Percentiles rank a stretch among this genome's conserved stretches.
Evolutionary conservation across 2,888 invertebrate species (phyloP).

Genomic region (Mongoloraphidia duomilia): DNA sequence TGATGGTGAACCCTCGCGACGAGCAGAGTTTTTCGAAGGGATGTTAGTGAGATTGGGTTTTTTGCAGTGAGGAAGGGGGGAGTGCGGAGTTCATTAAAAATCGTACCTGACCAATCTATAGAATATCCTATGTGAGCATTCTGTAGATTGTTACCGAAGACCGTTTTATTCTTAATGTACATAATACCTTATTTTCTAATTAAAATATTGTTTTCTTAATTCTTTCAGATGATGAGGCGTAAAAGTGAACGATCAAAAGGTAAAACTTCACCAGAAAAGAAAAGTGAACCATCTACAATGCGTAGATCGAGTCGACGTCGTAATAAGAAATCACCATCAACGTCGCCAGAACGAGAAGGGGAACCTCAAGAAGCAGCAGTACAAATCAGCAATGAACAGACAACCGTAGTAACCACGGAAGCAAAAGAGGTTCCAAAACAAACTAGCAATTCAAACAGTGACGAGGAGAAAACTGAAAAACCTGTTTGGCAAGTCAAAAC

Average conservation of each 20-base stretch:
- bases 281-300: conserved; percentile 25
- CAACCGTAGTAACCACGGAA: conserved; percentile 8
- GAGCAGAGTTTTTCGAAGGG: no score
- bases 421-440: conserved; percentile 6
- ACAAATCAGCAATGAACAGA: conserved; percentile 9
- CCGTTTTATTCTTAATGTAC: no score
- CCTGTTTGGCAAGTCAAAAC: conserved; percentile 41
- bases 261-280: conserved; percentile 50
- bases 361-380: conserved; percentile 16
- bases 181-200: no score
- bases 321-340: conserved; percentile 31
- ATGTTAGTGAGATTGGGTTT: no score
- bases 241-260: conserved; percentile 56
- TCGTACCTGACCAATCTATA: no score
- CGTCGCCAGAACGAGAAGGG: conserved; percentile 24
- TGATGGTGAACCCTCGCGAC: no score
- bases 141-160: no score
- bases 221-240: conserved; percentile 44
- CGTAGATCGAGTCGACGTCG: conserved; percentile 32
- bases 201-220: not conserved
- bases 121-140: no score
- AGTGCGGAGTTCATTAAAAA: no score
- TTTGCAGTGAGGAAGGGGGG: no score
- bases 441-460: conserved; percentile 10
- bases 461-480: conserved; percentile 26